Conservation (phyloP, 2,888 invertebrate species). For the Elgonia sp. region DNA sequence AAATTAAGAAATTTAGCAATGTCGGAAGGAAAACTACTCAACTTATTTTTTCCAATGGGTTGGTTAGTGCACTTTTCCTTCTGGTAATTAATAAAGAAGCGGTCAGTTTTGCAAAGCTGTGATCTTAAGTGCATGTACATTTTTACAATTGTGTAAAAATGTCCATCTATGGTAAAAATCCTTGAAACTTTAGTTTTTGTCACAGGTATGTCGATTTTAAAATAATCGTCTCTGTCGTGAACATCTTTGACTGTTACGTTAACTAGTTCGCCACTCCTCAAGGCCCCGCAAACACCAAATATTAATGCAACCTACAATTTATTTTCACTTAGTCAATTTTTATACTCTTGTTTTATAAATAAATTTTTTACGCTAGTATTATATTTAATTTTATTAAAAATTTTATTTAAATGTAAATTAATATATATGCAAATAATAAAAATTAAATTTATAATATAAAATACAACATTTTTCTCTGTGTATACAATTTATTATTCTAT, state of each 20-base stretch:
- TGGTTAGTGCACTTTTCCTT: no score
- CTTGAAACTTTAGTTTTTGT: constrained; percentile 21
- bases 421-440: no score
- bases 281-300: not conserved
- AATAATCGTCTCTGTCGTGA: constrained; percentile 7
- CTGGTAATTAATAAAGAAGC: no score
- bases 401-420: no score
- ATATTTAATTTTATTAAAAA: no score
- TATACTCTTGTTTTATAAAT: no score
- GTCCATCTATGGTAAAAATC: constrained; percentile 35
- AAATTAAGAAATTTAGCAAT: constrained; percentile 37
- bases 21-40: constrained; percentile 24
- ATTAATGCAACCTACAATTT: not conserved
- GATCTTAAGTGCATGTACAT: constrained; percentile 26
- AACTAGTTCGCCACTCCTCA: constrained; percentile 1
- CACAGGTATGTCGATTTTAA: constrained; percentile 15
- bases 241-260: not conserved
- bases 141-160: constrained; percentile 12
- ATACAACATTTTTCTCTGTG: no score
- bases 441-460: no score
- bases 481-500: no score
- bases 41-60: no score
- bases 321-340: not conserved
- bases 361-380: no score
- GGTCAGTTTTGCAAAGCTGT: constrained; percentile 5